A percentile compares a stretch with the other conserved stretches of the same genome.
Evolutionary conservation across 2,113 vertebrate genomes (phyloP).

Genomic region (Boulengeromyrus knoepffleri): DNA sequence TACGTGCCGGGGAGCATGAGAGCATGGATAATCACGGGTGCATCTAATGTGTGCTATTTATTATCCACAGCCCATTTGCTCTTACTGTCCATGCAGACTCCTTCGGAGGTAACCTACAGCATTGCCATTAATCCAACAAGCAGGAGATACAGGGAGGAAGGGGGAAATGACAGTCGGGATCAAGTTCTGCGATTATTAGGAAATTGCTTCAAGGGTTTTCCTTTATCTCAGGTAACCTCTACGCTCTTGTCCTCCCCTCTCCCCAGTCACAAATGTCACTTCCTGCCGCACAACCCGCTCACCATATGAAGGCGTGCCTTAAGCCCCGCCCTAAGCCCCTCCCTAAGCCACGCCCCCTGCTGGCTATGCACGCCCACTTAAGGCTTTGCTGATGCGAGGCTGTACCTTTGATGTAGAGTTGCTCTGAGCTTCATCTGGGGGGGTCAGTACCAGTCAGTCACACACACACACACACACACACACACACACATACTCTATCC

Average conservation of each 20-base stretch:
- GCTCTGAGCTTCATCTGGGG: neutral
- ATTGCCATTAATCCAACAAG: slow-evolving; percentile 77
- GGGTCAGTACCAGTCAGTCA: neutral
- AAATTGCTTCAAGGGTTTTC: slow-evolving; percentile 65
- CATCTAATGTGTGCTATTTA: slow-evolving; percentile 74
- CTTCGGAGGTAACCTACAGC: slow-evolving; percentile 76
- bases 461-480: neutral
- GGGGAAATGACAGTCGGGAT: slow-evolving; percentile 64
- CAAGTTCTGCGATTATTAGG: slow-evolving; percentile 70
- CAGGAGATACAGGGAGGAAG: slow-evolving; percentile 69
- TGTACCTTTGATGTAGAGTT: slow-evolving; percentile 3
- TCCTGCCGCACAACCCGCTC: neutral
- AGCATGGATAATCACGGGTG: slow-evolving; percentile 61
- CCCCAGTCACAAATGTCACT: slow-evolving; percentile 36
- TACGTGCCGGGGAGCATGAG: slow-evolving; percentile 61
- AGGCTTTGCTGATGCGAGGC: neutral
- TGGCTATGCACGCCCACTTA: neutral
- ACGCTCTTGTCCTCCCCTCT: neutral
- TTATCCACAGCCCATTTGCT: slow-evolving; percentile 78
- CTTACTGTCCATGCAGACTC: slow-evolving; percentile 75
- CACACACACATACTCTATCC: neutral
- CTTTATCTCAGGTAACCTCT: slow-evolving; percentile 52
- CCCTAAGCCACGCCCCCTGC: neutral
- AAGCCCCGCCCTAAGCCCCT: neutral
- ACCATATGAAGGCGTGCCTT: no score